A percentile compares a stretch with the other conserved stretches of the same genome.
phyloP scores from a whole-genome alignment of 2,888 invertebrate species.

The Orchesellides sinensis region DNA sequence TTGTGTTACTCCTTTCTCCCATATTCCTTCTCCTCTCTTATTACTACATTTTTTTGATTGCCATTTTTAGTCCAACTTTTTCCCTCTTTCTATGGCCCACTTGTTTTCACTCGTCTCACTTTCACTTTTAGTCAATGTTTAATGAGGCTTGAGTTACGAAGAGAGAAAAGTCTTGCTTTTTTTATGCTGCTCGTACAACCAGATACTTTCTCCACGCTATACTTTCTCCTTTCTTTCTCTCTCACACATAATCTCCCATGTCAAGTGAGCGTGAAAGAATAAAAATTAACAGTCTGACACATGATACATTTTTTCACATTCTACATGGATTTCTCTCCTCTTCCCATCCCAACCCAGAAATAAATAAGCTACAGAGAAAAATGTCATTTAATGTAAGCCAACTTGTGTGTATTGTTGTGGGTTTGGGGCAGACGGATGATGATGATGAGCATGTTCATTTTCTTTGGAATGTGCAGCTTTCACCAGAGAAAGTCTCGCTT shows the following conservation, averaged over 20 bases:
- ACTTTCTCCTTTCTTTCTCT: background rate
- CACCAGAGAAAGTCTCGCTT: background rate
- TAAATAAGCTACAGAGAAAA: too few relatives aligned
- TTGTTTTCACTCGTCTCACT: background rate
- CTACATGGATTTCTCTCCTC: background rate
- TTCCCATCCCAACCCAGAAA: too few relatives aligned
- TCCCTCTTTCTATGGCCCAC: background rate
- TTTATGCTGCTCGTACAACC: too few relatives aligned
- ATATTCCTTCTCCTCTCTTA: background rate
- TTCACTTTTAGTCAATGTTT: background rate
- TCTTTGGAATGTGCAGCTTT: background rate
- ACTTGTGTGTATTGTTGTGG: background rate
- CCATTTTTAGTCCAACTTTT: background rate
- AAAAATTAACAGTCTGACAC: background rate
- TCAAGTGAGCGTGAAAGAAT: background rate
- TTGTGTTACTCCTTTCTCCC: background rate
- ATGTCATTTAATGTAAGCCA: background rate
- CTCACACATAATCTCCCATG: background rate
- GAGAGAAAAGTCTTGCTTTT: background rate
- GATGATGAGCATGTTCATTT: too few relatives aligned
- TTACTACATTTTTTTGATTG: background rate
- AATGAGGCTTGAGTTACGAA: constrained; percentile 1
- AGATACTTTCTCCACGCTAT: background rate
- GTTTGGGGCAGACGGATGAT: background rate
- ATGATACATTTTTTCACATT: background rate